Percentiles rank a stretch among this genome's conserved stretches.
phyloP scores from a whole-genome alignment of 2,888 invertebrate species.

The Hartigia nigra region DNA sequence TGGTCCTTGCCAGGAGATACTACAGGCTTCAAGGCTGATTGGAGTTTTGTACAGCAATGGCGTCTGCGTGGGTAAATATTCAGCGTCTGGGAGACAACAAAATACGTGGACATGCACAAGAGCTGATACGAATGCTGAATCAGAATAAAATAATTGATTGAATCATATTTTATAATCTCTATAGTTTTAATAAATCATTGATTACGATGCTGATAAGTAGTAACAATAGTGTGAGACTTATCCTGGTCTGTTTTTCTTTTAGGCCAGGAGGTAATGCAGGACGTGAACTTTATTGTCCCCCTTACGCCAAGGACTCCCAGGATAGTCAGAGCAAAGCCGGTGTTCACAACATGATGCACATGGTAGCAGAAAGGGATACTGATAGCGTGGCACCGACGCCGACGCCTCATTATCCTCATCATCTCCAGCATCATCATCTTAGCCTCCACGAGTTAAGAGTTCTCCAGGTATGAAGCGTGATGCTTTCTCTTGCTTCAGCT shows the following conservation, averaged over 20 bases:
- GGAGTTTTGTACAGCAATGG: constrained; percentile 83
- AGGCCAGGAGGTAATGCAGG: constrained; percentile 61
- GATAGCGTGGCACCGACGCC: constrained; percentile 67
- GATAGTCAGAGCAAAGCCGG: constrained; percentile 52
- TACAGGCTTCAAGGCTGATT: constrained; percentile 72
- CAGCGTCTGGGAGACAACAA: background rate
- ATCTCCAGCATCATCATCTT: constrained; percentile 72
- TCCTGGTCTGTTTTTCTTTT: constrained; percentile 17
- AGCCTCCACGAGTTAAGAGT: constrained; percentile 73
- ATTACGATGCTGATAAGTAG: background rate
- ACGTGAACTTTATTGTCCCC: constrained; percentile 59
- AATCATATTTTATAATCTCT: background rate
- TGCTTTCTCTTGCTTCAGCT: background rate
- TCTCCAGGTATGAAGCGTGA: constrained; percentile 66
- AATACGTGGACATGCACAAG: background rate
- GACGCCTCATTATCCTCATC: constrained; percentile 58
- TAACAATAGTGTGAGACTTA: constrained; percentile 7
- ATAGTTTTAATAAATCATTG: background rate
- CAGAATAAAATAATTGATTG: background rate
- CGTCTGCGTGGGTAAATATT: constrained; percentile 71
- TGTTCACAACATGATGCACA: constrained; percentile 61
- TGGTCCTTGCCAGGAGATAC: constrained; percentile 65
- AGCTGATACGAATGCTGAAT: background rate
- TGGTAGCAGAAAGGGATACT: constrained; percentile 70
- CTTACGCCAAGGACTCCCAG: constrained; percentile 45